Base-by-base conservation (phyloP, 2,113 vertebrate species). In the Siniperca knerii region DNA sequence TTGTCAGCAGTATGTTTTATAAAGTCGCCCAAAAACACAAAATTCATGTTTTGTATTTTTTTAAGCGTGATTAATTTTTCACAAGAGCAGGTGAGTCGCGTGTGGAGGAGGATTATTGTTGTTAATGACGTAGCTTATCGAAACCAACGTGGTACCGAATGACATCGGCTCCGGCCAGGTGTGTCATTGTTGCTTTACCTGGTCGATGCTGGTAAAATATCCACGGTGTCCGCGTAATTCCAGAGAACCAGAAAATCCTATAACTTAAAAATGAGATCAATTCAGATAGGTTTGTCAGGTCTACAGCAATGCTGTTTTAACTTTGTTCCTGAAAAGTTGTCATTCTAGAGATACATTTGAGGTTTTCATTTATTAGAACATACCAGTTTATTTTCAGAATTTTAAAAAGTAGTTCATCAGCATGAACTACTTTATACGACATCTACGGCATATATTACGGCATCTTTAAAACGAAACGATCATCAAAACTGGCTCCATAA, bases 321-420 rank as follows among this genome's bases (percentile, higher is more conserved):
- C 12, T 54, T 20, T 46, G 50, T 29, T 60, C n/a, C 4, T 74
- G 23, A 46, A 50, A 55, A n/a, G 11, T 37, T 50, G 10, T 48
- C 2, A 35, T 42, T 54, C 9, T 67, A 1, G 18, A 40, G 50
- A 81, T 48, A 16, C 10, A 50, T 75, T 54, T 70, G 42, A 64
- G 25, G 11, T 52, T 58, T 52, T 52, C 77, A 57, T 18, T 57
- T 68, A 77, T n/a, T 57, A 61, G 4, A 69, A 33, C 16, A 55
- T 44, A n/a, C 21, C 23, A 16, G 13, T 76, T 62, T 87, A 29
- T 64, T 62, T 52, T 60, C 10, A 54, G 42, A 48, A 13, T 37
- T 62, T 46, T 40, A 37, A 52, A 40, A 75, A 74, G 44, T 78
- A 78, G 84, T 48, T 62, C 12, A 57, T 64, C 54, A 62, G 46